Evolutionary conservation across 92 coral and sea anemone species (phyloP), one percentile per base, ranked within the genome.

Genomic region (Heteractis magnifica): DNA sequence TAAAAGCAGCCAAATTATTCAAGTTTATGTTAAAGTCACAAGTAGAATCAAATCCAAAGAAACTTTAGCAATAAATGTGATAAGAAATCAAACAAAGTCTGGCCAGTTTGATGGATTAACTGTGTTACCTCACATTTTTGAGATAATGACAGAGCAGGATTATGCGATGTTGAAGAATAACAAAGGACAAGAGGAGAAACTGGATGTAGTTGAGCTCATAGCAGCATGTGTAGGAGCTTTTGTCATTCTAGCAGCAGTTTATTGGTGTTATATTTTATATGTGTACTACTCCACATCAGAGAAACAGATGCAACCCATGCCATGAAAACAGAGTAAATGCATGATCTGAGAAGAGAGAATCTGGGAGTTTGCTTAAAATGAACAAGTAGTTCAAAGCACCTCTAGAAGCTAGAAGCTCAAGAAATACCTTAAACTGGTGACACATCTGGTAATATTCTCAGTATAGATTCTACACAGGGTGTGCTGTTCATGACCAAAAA

Each of bases 281-380:
- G 62, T 93, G 97, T 70, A 93, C 97, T 23, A 93, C 97, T 52
- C 87, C 93, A 49, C 80, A 62, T 56, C 93, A 93, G 77, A 89
- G 97, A 71, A 58, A 81, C 34, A 65, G 87, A 78, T 89, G 90
- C 26, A 77, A 34, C 11, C 52, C 81, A 21, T 86, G 93, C 80
- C 72, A 34, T 16, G 83, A 56, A 13, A 80, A 74, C 65, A 72
- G 85, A 75, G 62, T 79, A 68, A 10, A 68, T 68, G 49, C 73
- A 20, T 76, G 73, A 68, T 20, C 49, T 0, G 44, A 34, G 44
- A 34, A 34, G 44, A 34, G 44, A 2, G 44, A 34, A 34, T 34
- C 44, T 34, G 44, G 44, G 44, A 34, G 44, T 34, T 34, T 34
- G 44, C 44, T 34, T 34, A 34, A n/a, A n/a, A 53, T 12, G 0